Base-by-base conservation (phyloP, 2,888 invertebrate genomes). In the Drosophila algonquin region DNA sequence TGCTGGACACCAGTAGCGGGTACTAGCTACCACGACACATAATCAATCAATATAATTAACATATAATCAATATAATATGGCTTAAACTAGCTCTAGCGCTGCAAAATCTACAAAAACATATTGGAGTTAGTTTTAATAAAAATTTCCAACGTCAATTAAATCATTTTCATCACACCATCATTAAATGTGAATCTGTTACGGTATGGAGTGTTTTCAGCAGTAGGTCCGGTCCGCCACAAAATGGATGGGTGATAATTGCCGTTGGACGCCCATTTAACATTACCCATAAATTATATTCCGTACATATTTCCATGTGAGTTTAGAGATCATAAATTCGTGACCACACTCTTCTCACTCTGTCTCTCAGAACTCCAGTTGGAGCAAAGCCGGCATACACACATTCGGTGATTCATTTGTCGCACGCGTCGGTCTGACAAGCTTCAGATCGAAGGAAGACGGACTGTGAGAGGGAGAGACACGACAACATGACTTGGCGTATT, bases 391-490 rank as follows among this genome's bases (percentile, higher is more conserved):
- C 35, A 18, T 18, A 18, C 18, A 10, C 27, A 27, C 45, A 40
- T 21, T 27, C 40, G 46, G 46, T 84, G 86, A 84, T 57, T 84
- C 83, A 84, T 67, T 6, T 30, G 50, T 65, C 70, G 88, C 88
- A 80, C 83, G 88, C 80, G 83, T 64, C 76, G 44, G 32, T 27
- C 51, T 54, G 35, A 57, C 16, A 68, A 52, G 50, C 16, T 52
- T 47, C 44, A 69, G 65, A 68, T 57, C 68, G 45, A 48, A 53
- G 46, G 46, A 57, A 18, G 21, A 7, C 32, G 3, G 40, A 54
- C 40, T 40, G 64, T 35, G 40, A 30, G 64, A 32, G 52, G 32
- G 47, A 57, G 64, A 64, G 16, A 35, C 73, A 63, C 62, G 16
- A 35, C 73, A 63, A 60, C 56, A 74, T 88, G 84, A 85, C 76